Evolutionary conservation across 35 echinoderm and acorn worm genomes (phyloP), one percentile per base, ranked within the genome.

Genomic region (Strongylocentrotus purpuratus): DNA sequence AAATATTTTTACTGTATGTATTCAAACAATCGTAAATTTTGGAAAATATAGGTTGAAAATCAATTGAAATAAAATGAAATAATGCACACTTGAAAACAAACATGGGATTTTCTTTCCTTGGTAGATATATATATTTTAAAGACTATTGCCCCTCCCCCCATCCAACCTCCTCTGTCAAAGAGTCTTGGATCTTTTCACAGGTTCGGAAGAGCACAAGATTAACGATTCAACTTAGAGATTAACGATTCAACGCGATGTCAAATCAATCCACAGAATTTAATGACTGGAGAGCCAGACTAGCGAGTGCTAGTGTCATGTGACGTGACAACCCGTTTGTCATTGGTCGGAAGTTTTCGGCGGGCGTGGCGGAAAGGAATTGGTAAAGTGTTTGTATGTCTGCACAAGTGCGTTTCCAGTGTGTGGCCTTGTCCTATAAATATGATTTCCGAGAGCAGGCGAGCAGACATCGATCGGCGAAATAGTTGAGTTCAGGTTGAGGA

Each of bases 381-480:
- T 46, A 89, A 89, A 89, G 87, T 89, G 87, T 89, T 89, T 89
- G 32, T 89, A 89, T 89, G 87, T 89, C 87, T 89, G 87, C 87
- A 89, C 87, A 89, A 89, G 87, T 89, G 87, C 33, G 87, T 89
- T 89, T 89, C 87, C 87, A 89, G 87, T 45, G 15, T 46, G 33
- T 22, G 87, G 18, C 87, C 87, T 89, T 89, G 87, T 89, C 33
- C 87, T 46, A 33, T 46, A 46, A 89, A 89, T 78, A 78, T 78
- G 65, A 78, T 78, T 78, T 78, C 65, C 65, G 65, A 78, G 52
- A 78, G 65, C 65, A 78, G 65, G 65, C 65, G 20, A 78, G 8
- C 20, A 78, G 65, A 78, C 65, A 28, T 78, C 65, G 65, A 78
- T 78, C 65, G 65, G 65, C 28, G 65, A 78, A 11, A 78, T 78